Conservation (phyloP, 1,140 invertebrate species). For the Himalopsyche phryganea region DNA sequence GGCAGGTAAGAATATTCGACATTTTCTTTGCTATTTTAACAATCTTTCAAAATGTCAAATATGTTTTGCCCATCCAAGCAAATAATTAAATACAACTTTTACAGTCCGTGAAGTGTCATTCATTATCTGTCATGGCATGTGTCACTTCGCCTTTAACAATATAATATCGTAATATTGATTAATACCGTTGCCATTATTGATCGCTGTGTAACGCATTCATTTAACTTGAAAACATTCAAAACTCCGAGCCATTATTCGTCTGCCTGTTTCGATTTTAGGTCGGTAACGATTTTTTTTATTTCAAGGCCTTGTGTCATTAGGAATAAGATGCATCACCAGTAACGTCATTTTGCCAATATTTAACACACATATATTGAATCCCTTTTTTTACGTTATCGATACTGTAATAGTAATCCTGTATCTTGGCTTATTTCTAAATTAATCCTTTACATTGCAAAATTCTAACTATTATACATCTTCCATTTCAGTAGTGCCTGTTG, state of each 20-base stretch:
- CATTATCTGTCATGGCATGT: constrained; percentile 20
- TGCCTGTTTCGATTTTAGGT: not conserved
- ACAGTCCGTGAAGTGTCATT: constrained; percentile 21
- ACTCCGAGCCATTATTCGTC: not conserved
- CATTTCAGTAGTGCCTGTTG: no score
- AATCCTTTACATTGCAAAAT: no score
- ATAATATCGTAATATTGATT: not conserved
- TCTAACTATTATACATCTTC: no score
- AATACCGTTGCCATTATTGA: not conserved
- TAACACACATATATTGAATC: no score
- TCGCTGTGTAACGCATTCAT: not conserved
- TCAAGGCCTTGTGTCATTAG: constrained; percentile 10
- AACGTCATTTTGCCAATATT: no score
- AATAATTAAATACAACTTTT: constrained; percentile 6
- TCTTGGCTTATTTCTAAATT: no score
- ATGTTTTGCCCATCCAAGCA: constrained; percentile 5
- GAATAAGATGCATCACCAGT: no score
- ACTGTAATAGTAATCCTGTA: no score
- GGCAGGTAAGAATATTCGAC: constrained; percentile 21
- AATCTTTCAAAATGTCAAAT: not conserved
- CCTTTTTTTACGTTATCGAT: no score
- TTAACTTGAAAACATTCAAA: not conserved
- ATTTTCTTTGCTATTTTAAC: not conserved
- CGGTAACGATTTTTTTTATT: constrained; percentile 22
- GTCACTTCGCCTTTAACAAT: constrained; percentile 10